These are phyloP conservation scores for Latrodectus geometricus DNA, from an alignment of 1,140 invertebrate genomes.

Conservation along the genomic window DNA sequence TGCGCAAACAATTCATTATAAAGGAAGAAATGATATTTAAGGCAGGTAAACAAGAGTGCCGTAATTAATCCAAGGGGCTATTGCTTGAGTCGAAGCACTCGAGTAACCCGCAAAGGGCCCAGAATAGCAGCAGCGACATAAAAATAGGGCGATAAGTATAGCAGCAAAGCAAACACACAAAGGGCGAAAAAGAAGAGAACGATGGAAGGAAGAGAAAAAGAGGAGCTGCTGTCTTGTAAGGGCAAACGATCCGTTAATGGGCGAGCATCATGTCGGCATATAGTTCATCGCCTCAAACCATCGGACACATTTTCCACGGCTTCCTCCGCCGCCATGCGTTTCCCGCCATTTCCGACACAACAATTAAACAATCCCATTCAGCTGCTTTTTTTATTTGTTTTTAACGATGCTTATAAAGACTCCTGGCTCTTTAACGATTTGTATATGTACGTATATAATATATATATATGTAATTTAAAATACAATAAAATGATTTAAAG, in stretches of 20 bases:
- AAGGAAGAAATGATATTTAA: background rate
- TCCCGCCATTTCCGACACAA: too few species aligned
- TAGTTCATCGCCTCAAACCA: constrained; percentile 53
- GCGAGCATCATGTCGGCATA: constrained; percentile 50
- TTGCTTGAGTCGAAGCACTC: background rate
- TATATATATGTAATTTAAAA: too few species aligned
- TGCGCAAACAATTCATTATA: too few species aligned
- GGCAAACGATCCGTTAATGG: constrained; percentile 60
- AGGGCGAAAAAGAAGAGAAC: constrained; percentile 37
- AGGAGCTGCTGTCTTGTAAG: constrained; percentile 35
- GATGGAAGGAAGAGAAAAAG: constrained; percentile 9
- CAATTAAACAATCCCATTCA: too few species aligned
- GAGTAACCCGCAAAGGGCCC: background rate
- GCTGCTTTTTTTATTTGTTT: too few species aligned
- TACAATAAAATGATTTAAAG: too few species aligned
- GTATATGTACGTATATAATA: too few species aligned
- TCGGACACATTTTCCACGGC: constrained; percentile 43
- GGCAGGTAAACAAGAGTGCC: background rate
- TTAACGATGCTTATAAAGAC: too few species aligned
- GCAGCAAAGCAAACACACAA: constrained; percentile 57
- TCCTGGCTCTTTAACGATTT: too few species aligned
- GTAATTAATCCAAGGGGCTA: constrained; percentile 19
- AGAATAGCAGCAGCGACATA: background rate
- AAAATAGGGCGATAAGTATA: constrained; percentile 49
- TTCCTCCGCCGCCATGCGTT: background rate